phyloP scores from a whole-genome alignment of 2,888 invertebrate species.

The Noctua janthina region DNA sequence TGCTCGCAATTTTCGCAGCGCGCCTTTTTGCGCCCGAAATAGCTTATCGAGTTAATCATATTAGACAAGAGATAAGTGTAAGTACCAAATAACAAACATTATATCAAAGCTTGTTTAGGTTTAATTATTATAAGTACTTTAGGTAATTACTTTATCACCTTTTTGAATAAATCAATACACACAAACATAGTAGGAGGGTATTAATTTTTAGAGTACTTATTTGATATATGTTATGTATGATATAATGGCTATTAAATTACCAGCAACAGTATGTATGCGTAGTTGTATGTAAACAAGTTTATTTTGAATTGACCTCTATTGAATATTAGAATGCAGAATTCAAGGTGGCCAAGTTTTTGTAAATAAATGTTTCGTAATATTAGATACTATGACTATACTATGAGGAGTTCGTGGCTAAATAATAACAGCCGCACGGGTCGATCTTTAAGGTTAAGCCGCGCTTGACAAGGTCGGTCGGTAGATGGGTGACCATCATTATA shows the following conservation, averaged over 20 bases:
- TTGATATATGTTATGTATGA: slow-evolving; percentile 4
- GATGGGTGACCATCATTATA: not conserved
- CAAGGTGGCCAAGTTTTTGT: slow-evolving; percentile 37
- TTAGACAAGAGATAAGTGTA: slow-evolving; percentile 19
- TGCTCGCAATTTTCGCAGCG: not conserved
- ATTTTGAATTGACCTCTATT: slow-evolving; percentile 41
- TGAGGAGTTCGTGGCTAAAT: not conserved
- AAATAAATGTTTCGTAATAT: not conserved
- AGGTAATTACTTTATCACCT: not conserved
- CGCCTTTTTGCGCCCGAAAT: slow-evolving; percentile 12
- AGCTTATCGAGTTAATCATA: slow-evolving; percentile 18
- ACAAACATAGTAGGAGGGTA: not conserved
- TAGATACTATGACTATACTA: not conserved
- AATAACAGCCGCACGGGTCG: not conserved
- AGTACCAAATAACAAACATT: not conserved
- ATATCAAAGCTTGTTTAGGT: slow-evolving; percentile 13
- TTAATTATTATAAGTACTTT: not conserved
- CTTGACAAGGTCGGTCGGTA: not conserved
- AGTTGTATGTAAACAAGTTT: slow-evolving; percentile 22
- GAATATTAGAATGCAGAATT: slow-evolving; percentile 37
- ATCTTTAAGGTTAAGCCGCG: not conserved
- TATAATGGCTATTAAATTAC: slow-evolving; percentile 1
- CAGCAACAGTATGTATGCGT: not conserved
- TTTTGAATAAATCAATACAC: slow-evolving; percentile 28
- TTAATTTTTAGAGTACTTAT: not conserved